phyloP scores from a whole-genome alignment of 2,113 vertebrate species.

The Eupsittula cactorum region DNA sequence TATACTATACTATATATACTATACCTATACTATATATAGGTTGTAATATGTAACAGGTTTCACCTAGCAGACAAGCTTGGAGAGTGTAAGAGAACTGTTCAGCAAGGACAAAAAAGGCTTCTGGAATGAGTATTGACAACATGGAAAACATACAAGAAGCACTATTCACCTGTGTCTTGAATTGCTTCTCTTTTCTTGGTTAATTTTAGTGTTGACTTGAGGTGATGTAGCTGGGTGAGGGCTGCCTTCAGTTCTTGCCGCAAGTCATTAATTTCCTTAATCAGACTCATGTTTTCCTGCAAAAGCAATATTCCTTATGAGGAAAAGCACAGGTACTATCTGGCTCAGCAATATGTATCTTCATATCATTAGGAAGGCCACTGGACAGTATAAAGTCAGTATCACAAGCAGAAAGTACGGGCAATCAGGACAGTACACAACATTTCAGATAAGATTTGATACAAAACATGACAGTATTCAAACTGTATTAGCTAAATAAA shows the following conservation, averaged over 20 bases:
- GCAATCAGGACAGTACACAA: background rate
- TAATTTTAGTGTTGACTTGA: constrained; percentile 61
- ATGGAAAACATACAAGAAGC: background rate
- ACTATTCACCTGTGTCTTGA: constrained; percentile 67
- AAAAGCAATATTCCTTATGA: background rate
- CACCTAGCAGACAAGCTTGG: background rate
- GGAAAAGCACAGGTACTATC: background rate
- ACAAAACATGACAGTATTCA: background rate
- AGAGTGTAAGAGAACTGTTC: background rate
- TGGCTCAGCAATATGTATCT: background rate
- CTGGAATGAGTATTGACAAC: background rate
- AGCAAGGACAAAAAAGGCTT: background rate
- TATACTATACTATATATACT: background rate
- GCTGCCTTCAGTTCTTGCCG: constrained; percentile 71
- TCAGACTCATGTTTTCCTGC: constrained; percentile 80
- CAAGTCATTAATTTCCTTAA: constrained; percentile 81
- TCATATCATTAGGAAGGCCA: background rate
- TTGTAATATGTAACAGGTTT: background rate
- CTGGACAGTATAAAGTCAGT: background rate
- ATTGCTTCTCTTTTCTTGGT: constrained; percentile 68
- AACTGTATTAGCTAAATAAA: background rate
- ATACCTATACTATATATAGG: background rate
- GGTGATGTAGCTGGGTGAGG: constrained; percentile 62
- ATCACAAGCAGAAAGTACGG: background rate
- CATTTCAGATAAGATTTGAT: background rate